Base-by-base conservation (phyloP, 1,140 invertebrate species). In the Mizuhopecten yessoensis region DNA sequence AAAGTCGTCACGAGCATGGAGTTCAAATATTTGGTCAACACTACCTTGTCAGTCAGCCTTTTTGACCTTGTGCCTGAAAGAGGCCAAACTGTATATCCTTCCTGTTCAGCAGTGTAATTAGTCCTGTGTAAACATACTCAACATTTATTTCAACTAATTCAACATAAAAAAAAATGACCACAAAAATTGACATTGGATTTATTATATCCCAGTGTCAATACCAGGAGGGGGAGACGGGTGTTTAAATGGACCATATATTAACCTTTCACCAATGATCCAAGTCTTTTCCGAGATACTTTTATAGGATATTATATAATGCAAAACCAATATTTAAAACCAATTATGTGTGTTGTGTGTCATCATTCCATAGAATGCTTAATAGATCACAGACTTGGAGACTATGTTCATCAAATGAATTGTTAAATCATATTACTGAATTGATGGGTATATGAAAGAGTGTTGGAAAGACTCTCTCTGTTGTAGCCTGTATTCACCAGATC, bases 21-120 rank as follows among this genome's bases (percentile, higher is more conserved):
- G n/a, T 29, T 75, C 57, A 75, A 75, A 75, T 75, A 75, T 75
- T 75, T 75, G 57, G n/a, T 75, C 57, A n/a, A 75, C 57, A 75
- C 57, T 75, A 75, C 20, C 5, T 5, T 29, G n/a, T 29, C n/a
- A 75, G 57, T 7, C 57, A 75, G 57, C 57, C 57, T 75, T 75
- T n/a, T 75, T 75, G 57, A 75, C 57, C 57, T 29, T 17, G 57
- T 29, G n/a, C 57, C n/a, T 75, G 57, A 75, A 75, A 29, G 57
- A 75, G 57, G 57, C 57, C 11, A 75, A n/a, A 75, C 29, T 75
- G 57, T 5, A 75, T 75, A 75, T 75, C n/a, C 57, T 75, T 75
- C 57, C 57, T 75, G 57, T 75, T 75, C 29, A 29, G 57, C 9
- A 5, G 23, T 75, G 57, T 75, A 75, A 75, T 75, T 75, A 75